phyloP scores from a whole-genome alignment of 2,113 vertebrate species.

The Bungarus multicinctus region DNA sequence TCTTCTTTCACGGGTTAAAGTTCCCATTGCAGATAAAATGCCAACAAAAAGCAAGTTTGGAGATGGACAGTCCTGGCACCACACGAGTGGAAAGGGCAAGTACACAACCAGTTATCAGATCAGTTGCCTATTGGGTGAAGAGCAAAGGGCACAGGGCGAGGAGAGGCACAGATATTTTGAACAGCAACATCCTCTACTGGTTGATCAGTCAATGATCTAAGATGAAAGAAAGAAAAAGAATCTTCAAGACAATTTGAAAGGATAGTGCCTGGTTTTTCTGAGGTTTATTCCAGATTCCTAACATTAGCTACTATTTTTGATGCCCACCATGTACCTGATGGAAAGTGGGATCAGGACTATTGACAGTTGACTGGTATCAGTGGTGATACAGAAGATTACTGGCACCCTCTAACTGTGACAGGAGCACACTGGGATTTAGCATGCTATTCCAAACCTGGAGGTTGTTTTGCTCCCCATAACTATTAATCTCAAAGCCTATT shows the following conservation, averaged over 20 bases:
- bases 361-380: not conserved
- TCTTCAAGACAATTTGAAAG: not conserved
- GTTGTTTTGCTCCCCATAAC: not conserved
- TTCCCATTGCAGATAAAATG: not conserved
- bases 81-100: not conserved
- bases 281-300: not conserved
- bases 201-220: not conserved
- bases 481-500: not conserved
- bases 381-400: not conserved
- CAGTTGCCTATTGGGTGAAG: not conserved
- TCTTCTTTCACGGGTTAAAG: constrained; percentile 44
- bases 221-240: not conserved
- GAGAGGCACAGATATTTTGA: not conserved
- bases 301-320: not conserved
- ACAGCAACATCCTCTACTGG: constrained; percentile 25
- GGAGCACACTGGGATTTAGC: not conserved
- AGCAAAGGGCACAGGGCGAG: not conserved
- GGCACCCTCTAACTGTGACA: not conserved
- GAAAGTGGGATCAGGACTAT: not conserved
- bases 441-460: not conserved
- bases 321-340: not conserved
- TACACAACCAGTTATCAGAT: not conserved
- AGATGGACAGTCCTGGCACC: not conserved
- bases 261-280: not conserved
- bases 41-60: constrained; percentile 32